Percentiles rank a stretch among this genome's conserved stretches.
Evolutionary conservation across 1,140 invertebrate species (phyloP).

Genomic region (Magallana gigas): DNA sequence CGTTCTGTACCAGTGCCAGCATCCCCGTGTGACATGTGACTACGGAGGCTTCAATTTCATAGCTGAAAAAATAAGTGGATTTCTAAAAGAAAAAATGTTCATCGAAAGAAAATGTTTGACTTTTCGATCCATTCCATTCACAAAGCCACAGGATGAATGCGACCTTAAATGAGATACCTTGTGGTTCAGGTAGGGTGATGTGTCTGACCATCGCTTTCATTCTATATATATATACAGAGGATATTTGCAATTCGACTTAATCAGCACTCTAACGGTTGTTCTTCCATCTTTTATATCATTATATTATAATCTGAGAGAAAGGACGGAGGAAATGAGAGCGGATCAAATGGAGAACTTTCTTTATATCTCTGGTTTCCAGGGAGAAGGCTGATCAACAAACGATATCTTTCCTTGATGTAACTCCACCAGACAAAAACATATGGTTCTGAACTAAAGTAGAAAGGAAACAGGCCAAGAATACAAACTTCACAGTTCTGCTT

Average conservation of each 20-base stretch:
- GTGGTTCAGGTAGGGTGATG: no score
- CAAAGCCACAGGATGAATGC: no score
- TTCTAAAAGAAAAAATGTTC: no score
- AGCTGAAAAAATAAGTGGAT: no score
- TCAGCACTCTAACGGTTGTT: background rate
- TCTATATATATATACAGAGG: background rate
- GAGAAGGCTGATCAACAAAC: background rate
- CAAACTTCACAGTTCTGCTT: slow-evolving; percentile 23
- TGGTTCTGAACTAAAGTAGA: slow-evolving; percentile 21
- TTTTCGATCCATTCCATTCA: no score
- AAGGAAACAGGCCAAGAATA: slow-evolving; percentile 20
- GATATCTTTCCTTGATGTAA: slow-evolving; percentile 22
- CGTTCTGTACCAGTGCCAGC: no score
- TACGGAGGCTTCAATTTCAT: no score
- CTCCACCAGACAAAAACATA: slow-evolving; percentile 10
- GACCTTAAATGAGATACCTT: no score
- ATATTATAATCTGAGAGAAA: slow-evolving; percentile 5
- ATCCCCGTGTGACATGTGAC: no score
- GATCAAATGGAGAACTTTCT: background rate
- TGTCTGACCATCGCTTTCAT: no score
- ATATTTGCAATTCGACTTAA: background rate
- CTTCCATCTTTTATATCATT: background rate
- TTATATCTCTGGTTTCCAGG: background rate
- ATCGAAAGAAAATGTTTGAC: no score
- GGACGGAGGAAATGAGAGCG: background rate